Evolutionary conservation across 2,113 vertebrate species (phyloP).

Genomic region (Ovis aries): ARS-UI_Ramb_v3.0 NC_056065.1:77428001-77428500

Average conservation of each 20-base stretch:
- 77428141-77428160: accelerated
- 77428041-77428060: neutral
- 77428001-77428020: neutral
- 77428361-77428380: neutral
- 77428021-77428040: no score
- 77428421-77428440: neutral
- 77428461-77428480: neutral
- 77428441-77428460: no score
- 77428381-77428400: neutral
- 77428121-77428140: accelerated
- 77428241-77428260: accelerated
- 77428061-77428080: neutral
- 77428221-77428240: neutral
- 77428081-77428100: neutral
- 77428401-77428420: neutral
- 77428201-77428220: accelerated
- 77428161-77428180: accelerated
- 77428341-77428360: neutral
- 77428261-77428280: neutral
- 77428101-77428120: accelerated
- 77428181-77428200: neutral
- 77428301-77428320: neutral
- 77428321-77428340: neutral
- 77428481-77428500: neutral
- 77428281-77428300: neutral